Percentiles rank a stretch among this genome's conserved stretches.
Evolutionary conservation across 2,888 invertebrate species (phyloP).

Genomic region (Coecobrya sp.): DNA sequence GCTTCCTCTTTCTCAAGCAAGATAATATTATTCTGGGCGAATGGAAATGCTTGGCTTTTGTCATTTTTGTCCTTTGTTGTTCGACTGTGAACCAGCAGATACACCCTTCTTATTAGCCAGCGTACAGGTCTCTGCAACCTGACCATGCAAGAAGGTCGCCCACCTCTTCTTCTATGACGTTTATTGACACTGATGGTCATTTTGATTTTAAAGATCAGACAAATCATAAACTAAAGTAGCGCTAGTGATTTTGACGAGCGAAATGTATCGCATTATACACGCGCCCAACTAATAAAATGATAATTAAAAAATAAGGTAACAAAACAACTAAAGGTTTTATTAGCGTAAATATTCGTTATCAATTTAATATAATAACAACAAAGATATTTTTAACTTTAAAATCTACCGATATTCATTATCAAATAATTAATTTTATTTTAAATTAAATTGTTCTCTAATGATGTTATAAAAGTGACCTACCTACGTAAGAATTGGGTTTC

Average conservation of each 20-base stretch:
- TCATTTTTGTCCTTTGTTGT: neutral
- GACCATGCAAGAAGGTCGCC: neutral
- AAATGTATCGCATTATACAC: neutral
- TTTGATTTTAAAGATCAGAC: too few relatives aligned
- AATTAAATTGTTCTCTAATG: constrained; percentile 36
- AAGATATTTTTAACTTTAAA: neutral
- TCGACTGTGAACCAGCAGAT: neutral
- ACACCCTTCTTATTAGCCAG: neutral
- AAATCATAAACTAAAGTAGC: neutral
- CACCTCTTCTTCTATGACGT: neutral
- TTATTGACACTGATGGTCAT: neutral
- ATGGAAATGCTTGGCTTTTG: neutral
- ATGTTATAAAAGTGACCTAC: constrained; percentile 52
- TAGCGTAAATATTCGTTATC: constrained; percentile 61
- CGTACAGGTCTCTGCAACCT: neutral
- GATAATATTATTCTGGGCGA: too few relatives aligned
- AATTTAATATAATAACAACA: constrained; percentile 36
- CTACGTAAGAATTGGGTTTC: constrained; percentile 29
- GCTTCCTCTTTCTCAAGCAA: too few relatives aligned
- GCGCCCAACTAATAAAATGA: neutral
- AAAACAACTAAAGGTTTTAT: constrained; percentile 70
- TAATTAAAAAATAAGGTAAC: constrained; percentile 42
- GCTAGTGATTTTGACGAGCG: neutral
- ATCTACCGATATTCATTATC: constrained; percentile 41
- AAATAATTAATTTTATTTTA: constrained; percentile 34